These are phyloP conservation scores for Aptenodytes patagonicus DNA, from an alignment of 2,113 vertebrate species.

Conservation along the genomic window DNA sequence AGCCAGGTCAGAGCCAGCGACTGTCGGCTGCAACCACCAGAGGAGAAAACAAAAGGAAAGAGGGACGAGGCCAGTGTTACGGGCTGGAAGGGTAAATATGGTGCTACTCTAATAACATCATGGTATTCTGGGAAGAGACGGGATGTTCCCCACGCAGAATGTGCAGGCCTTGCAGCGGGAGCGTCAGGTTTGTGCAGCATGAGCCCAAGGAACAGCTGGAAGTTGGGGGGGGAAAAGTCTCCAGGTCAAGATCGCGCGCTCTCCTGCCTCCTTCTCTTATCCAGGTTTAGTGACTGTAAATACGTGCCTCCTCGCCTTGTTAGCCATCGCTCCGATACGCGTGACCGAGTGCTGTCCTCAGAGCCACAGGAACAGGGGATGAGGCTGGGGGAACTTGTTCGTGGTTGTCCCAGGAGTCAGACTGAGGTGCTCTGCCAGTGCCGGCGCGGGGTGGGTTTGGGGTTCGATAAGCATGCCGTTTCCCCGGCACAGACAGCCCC, in stretches of 20 bases:
- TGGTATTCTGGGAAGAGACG: slow-evolving; percentile 34
- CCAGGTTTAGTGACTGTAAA: slow-evolving; percentile 73
- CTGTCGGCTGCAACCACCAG: not conserved
- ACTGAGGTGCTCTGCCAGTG: not conserved
- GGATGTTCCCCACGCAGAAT: not conserved
- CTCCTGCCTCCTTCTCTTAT: slow-evolving; percentile 67
- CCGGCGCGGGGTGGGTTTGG: not conserved
- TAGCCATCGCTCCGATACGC: slow-evolving; percentile 47
- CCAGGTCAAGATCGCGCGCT: slow-evolving; percentile 18
- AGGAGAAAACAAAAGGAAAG: slow-evolving; percentile 16
- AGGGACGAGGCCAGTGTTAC: slow-evolving; percentile 23
- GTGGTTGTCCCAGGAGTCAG: not conserved
- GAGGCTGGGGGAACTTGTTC: not conserved
- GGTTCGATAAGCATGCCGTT: rapidly evolving
- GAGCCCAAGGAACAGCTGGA: slow-evolving; percentile 25
- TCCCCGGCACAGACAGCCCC: not conserved
- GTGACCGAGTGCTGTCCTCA: slow-evolving; percentile 32
- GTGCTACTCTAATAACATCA: slow-evolving; percentile 69
- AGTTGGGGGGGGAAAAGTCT: not conserved
- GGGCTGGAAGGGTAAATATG: slow-evolving; percentile 64
- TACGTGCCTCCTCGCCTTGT: slow-evolving; percentile 72
- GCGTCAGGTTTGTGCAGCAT: not conserved
- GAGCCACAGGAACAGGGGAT: not conserved
- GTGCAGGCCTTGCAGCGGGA: slow-evolving; percentile 62
- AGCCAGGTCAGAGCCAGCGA: not conserved